These are phyloP conservation scores for Panulirus ornatus DNA, from an alignment of 1,140 invertebrate genomes.

Conservation along the genomic window DNA sequence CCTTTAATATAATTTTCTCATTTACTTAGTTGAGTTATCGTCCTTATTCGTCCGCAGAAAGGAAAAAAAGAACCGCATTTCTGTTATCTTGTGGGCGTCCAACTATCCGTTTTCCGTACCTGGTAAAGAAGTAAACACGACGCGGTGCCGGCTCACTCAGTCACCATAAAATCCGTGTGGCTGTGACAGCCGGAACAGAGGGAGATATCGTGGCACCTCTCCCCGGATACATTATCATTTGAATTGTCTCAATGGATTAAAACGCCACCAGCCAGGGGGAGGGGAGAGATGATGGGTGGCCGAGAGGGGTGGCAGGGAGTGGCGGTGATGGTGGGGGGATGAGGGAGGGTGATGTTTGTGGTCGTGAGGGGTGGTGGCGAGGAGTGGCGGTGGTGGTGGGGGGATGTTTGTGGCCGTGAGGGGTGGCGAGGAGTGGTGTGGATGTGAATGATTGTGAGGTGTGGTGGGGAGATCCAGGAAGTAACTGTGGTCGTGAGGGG, in stretches of 20 bases:
- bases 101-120: too few species aligned
- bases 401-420: not conserved
- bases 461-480: not conserved
- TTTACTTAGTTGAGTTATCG: too few species aligned
- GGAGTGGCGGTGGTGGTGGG: not conserved
- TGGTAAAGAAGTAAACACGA: conserved; percentile 33
- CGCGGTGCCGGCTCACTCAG: conserved; percentile 24
- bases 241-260: conserved; percentile 67
- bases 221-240: conserved; percentile 63
- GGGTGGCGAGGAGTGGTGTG: not conserved
- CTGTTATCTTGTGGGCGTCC: too few species aligned
- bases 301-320: not conserved
- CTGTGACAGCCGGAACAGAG: conserved; percentile 49
- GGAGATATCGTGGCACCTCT: conserved; percentile 41
- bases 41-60: too few species aligned
- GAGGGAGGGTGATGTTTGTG: not conserved
- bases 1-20: too few species aligned
- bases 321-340: not conserved
- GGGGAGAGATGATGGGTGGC: not conserved
- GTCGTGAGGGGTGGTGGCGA: not conserved
- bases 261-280: not conserved
- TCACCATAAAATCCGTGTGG: conserved; percentile 63
- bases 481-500: not conserved
- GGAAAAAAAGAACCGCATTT: too few species aligned
- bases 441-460: not conserved